Evolutionary conservation across 2,113 vertebrate genomes (phyloP).

Genomic region (Xiphorhynchus elegans): DNA sequence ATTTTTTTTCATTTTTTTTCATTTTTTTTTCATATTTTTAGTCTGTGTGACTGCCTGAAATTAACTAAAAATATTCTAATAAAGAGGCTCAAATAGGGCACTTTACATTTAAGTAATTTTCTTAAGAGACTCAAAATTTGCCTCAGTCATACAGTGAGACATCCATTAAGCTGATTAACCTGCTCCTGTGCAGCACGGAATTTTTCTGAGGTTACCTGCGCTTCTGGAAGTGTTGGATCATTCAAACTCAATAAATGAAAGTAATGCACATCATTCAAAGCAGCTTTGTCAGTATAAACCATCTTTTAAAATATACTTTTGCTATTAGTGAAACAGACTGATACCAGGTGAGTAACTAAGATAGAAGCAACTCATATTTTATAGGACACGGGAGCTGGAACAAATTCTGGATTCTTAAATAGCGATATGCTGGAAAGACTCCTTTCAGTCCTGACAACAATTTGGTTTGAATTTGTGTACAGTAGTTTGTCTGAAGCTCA

Average conservation of each 20-base stretch:
- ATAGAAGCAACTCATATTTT: neutral
- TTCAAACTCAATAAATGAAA: neutral
- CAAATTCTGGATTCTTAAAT: neutral
- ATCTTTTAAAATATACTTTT: neutral
- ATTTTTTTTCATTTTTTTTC: neutral
- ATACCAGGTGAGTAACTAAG: neutral
- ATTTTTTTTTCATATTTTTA: neutral
- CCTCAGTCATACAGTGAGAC: neutral
- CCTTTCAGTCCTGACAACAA: neutral
- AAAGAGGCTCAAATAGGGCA: neutral
- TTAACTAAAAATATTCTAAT: neutral
- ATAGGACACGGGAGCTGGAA: neutral
- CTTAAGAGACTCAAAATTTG: neutral
- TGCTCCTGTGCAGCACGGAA: accelerated
- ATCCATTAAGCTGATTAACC: neutral
- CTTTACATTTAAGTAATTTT: neutral
- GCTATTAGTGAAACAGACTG: neutral
- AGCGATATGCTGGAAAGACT: neutral
- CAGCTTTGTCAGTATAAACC: neutral
- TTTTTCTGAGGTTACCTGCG: neutral
- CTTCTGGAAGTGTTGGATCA: neutral
- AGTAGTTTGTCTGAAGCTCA: neutral
- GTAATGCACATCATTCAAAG: neutral
- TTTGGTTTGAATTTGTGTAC: neutral
- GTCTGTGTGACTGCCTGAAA: neutral